Evolutionary conservation across 2,113 vertebrate species (phyloP), one percentile per base, ranked within the genome.

Genomic region (Platanista minor): DNA sequence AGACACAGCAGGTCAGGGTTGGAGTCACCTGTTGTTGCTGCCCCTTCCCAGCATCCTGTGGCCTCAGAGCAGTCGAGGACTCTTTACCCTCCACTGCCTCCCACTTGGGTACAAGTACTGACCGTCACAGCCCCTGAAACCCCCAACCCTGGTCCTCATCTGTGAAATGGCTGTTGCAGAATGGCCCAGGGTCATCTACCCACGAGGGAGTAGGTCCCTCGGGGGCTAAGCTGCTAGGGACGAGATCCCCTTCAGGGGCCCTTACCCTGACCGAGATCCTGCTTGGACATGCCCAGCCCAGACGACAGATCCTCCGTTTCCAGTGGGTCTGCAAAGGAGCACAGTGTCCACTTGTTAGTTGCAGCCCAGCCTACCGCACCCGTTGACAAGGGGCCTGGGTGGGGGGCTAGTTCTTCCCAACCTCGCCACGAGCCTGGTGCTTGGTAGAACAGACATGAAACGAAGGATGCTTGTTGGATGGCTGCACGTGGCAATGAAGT

Each of bases 301-400:
- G 99, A 99, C 59, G 85, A 98, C 6, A 36, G 85, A 2, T 98
- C 98, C 57, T 98, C 98, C 0, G 57, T 3, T 2, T 98, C 98
- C 20, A 95, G 39, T 8, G 84, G 80, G 3, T 92, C 98, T 98
- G 94, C 83, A 89, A 46, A 72, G 83, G 46, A 93, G 6, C 49
- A 82, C 52, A 69, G 61, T 36, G 52, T 10, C 12, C n/a, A 14
- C 23, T 12, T 64, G 6, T 94, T 72, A 88, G 0, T 5, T 46
- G 21, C 11, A 25, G n/a, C 41, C 52, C 36, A 20, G 17, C 14
- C n/a, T 43, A 1, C 39, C 21, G 13, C 11, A 33, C 31, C 59
- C 57, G 7, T 2, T 27, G 33, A 71, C 29, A 3, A n/a, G 43
- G 27, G 36, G 41, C 78, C 87, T 13, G 33, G 52, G 52, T 36